Percentiles rank a stretch among this genome's conserved stretches.
phyloP scores from a whole-genome alignment of 2,797 vertebrate species.

The Crocidura indochinensis region DNA sequence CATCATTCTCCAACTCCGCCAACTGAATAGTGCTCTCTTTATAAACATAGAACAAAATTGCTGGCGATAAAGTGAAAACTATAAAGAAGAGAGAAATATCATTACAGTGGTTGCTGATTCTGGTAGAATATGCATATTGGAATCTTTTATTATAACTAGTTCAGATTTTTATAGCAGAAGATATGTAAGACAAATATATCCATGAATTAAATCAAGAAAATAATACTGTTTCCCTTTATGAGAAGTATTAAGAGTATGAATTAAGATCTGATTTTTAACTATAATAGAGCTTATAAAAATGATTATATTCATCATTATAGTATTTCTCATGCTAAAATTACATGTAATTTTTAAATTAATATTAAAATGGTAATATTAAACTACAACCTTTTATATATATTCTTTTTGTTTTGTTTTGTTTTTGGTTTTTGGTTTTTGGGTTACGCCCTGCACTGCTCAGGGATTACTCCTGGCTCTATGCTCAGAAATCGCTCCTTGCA shows the following conservation, averaged over 20 bases:
- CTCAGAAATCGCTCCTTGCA: no score
- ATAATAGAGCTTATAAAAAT: not conserved
- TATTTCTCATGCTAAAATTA: not conserved
- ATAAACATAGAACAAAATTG: constrained; percentile 78
- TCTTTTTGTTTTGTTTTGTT: no score
- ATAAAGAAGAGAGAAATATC: constrained; percentile 51
- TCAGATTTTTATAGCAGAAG: constrained; percentile 26
- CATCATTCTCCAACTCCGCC: constrained; percentile 74
- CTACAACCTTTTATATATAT: not conserved
- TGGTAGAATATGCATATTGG: not conserved
- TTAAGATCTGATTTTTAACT: constrained; percentile 44
- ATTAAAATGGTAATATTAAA: not conserved
- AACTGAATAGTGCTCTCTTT: constrained; percentile 74
- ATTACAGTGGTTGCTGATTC: not conserved
- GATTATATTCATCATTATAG: not conserved
- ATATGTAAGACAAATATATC: constrained; percentile 52
- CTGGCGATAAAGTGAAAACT: constrained; percentile 90
- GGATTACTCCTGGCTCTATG: not conserved
- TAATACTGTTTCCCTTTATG: not conserved
- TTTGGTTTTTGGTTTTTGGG: not conserved
- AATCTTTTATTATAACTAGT: constrained; percentile 3
- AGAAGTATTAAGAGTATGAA: constrained; percentile 38
- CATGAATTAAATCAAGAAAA: not conserved
- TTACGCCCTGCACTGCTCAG: no score
- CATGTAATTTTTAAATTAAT: not conserved